Evolutionary conservation across 2,113 vertebrate species (phyloP), one percentile per base, ranked within the genome.

Genomic region (Campylomormyrus numenius): DNA sequence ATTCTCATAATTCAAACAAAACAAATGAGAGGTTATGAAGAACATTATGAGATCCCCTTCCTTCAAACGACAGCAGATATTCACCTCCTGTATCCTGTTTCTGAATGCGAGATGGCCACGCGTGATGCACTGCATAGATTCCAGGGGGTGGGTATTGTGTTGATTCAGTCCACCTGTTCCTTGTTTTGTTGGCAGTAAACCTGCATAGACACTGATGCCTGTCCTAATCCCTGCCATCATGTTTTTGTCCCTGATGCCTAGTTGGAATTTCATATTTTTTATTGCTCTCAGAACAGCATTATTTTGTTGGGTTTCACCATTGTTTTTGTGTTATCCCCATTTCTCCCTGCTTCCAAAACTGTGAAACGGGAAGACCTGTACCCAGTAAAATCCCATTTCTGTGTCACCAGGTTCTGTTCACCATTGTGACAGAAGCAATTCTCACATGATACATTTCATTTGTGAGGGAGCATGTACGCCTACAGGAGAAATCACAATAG

Each of bases 111-210:
- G 17, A 80, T 42, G 35, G 74, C 62, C n/a, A 70, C 10, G 62
- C 10, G 62, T 39, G 74, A 42, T 6, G 31, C 35, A 80, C 8
- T 0, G 0, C 35, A 19, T 39, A 17, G 5, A 39, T 80, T 80
- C 74, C 31, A 42, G 74, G 31, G 74, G 74, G 74, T 35, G 13
- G 74, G 31, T 80, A 70, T 70, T 70, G 31, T 80, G 74, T 80
- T 42, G 74, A 80, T 80, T 80, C 74, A 80, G 31, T 80, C 74
- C 74, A 80, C 74, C 74, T 80, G 74, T 80, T 80, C 74, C 74
- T 80, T 80, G 31, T 80, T 80, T 42, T 80, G 74, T 80, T 80
- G 74, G 74, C 74, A 80, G 74, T 80, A 80, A 80, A 80, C 74
- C 31, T 80, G 17, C 74, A 39, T 17, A 80, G 74, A 80, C 35